phyloP scores from a whole-genome alignment of 2,113 vertebrate species.

The Meles meles region DNA sequence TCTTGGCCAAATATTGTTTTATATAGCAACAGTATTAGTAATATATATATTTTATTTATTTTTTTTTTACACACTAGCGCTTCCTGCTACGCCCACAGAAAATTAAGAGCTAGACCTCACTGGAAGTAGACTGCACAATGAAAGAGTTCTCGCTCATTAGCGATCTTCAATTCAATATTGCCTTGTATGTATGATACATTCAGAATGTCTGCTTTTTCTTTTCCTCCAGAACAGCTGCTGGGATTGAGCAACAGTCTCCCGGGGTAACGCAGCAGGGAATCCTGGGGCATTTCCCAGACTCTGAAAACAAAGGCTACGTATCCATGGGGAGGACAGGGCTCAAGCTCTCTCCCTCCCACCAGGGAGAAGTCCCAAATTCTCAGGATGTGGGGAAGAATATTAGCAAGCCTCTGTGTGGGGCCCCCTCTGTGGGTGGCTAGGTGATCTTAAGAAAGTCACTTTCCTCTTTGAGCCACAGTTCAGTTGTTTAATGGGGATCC shows the following conservation, averaged over 20 bases:
- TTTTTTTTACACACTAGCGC: slow-evolving; percentile 79
- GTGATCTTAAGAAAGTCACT: background rate
- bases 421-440: background rate
- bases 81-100: slow-evolving; percentile 82
- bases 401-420: background rate
- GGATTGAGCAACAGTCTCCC: slow-evolving; percentile 68
- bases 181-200: slow-evolving; percentile 32
- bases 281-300: slow-evolving; percentile 68
- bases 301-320: slow-evolving; percentile 50
- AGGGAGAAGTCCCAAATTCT: background rate
- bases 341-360: background rate
- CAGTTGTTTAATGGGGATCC: background rate
- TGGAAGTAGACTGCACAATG: slow-evolving; percentile 65
- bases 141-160: slow-evolving; percentile 20
- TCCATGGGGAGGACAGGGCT: background rate
- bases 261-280: slow-evolving; percentile 65
- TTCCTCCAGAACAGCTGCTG: slow-evolving; percentile 61
- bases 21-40: slow-evolving; percentile 84
- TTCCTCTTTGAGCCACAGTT: background rate
- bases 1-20: slow-evolving; percentile 84
- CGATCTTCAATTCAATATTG: background rate
- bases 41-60: slow-evolving; percentile 76
- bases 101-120: slow-evolving; percentile 79
- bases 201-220: slow-evolving; percentile 52
- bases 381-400: background rate